Evolutionary conservation across 53 echinoderm and acorn worm species (phyloP).

Genomic region (Henricia sp.): DNA sequence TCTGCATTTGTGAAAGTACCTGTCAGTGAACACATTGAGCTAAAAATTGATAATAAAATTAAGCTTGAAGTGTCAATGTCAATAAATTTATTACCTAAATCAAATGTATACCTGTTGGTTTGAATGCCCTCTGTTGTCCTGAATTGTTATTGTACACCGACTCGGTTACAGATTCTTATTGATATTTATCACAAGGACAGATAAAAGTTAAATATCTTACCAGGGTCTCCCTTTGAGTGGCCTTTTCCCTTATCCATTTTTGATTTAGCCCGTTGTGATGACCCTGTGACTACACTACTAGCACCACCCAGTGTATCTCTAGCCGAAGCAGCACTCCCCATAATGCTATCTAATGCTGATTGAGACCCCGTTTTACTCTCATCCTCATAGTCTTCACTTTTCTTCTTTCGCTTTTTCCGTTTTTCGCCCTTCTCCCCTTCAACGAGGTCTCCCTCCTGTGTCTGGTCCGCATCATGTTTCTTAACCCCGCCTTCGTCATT

Average conservation of each 20-base stretch:
- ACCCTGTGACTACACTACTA: background rate
- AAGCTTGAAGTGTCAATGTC: no score
- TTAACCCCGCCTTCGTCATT: conserved; percentile 59
- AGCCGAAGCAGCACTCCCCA: conserved; percentile 8
- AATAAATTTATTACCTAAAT: no score
- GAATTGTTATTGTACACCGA: no score
- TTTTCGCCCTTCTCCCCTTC: conserved; percentile 75
- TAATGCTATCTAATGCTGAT: conserved; percentile 26
- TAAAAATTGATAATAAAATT: no score
- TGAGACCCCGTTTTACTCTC: conserved; percentile 7
- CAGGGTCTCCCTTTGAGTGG: background rate
- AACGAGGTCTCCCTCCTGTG: conserved; percentile 41
- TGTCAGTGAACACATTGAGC: no score
- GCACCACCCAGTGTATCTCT: conserved; percentile 40
- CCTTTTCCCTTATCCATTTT: conserved; percentile 37
- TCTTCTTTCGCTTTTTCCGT: conserved; percentile 72
- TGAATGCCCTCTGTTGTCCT: no score
- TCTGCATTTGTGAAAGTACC: no score
- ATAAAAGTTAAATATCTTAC: background rate
- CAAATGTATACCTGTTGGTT: no score
- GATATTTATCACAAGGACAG: no score
- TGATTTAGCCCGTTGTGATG: conserved; percentile 2
- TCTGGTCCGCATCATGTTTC: conserved; percentile 41
- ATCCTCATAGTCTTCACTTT: conserved; percentile 30
- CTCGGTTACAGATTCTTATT: no score